A percentile compares a stretch with the other conserved stretches of the same genome.
Conservation (phyloP, 1,140 invertebrate genomes). For the Phocides pigmalion region DNA sequence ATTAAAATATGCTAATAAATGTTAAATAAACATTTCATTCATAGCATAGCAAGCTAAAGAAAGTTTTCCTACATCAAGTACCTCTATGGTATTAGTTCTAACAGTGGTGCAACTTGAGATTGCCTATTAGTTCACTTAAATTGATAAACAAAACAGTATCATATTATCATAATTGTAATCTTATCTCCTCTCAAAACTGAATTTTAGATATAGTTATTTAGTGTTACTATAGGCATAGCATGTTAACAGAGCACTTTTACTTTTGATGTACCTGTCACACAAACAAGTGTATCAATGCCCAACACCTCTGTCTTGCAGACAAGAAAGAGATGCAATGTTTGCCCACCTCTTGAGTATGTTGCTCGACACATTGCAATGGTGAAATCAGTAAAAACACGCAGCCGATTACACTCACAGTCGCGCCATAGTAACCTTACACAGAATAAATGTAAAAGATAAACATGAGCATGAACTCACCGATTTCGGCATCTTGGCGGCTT, state of each 20-base stretch:
- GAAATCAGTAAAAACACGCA: constrained; percentile 69
- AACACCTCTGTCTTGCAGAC: neutral
- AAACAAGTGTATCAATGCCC: constrained; percentile 12
- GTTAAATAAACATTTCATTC: neutral
- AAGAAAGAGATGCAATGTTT: constrained; percentile 46
- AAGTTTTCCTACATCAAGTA: neutral
- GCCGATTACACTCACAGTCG: constrained; percentile 30
- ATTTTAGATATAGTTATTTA: constrained; percentile 42
- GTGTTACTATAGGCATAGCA: constrained; percentile 40
- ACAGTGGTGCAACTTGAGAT: neutral
- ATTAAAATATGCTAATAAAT: neutral
- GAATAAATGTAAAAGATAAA: constrained; percentile 22
- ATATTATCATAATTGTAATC: constrained; percentile 29
- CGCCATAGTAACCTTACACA: constrained; percentile 13
- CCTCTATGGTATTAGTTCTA: neutral
- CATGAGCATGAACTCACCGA: constrained; percentile 65
- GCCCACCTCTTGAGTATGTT: constrained; percentile 57
- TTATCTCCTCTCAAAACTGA: constrained; percentile 39
- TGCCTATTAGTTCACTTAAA: neutral
- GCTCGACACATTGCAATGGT: constrained; percentile 68
- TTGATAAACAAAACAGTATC: constrained; percentile 16
- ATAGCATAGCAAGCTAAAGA: neutral
- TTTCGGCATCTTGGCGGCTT: constrained; percentile 80
- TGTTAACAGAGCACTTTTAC: constrained; percentile 45
- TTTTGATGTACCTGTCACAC: constrained; percentile 42